Conservation (phyloP, 1,140 invertebrate genomes). For the Drosophila sproati region DNA sequence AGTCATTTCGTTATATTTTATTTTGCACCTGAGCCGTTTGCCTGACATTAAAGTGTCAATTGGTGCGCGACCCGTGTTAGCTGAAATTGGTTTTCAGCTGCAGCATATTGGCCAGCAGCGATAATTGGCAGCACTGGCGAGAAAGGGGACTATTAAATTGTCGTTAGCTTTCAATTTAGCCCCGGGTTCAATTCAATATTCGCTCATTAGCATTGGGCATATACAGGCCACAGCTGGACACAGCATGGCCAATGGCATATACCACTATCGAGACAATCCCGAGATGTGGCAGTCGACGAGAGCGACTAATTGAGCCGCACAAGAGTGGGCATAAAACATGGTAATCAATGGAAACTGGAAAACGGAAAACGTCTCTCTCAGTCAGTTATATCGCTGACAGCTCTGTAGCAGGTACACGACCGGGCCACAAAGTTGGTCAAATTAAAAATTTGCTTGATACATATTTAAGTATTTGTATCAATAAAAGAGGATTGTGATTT, state of each 20-base stretch:
- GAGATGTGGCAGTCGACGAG: not conserved
- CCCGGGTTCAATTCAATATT: constrained; percentile 39
- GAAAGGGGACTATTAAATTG: constrained; percentile 57
- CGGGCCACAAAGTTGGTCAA: constrained; percentile 11
- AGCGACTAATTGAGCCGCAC: constrained; percentile 42
- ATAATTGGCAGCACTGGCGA: constrained; percentile 25
- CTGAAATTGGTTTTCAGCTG: not conserved
- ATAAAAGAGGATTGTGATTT: not conserved
- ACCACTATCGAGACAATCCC: not conserved
- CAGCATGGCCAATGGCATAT: constrained; percentile 5
- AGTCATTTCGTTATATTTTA: not conserved
- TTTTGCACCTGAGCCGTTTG: not conserved
- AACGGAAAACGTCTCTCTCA: not conserved
- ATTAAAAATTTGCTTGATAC: not conserved
- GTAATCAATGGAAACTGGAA: constrained; percentile 10
- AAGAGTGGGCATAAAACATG: constrained; percentile 22
- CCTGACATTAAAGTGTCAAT: constrained; percentile 37
- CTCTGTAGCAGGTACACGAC: constrained; percentile 24
- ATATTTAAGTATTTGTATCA: not conserved
- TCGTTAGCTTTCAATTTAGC: constrained; percentile 74
- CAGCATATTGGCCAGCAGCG: constrained; percentile 28
- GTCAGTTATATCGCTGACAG: constrained; percentile 1
- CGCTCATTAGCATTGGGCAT: constrained; percentile 67
- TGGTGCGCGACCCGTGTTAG: not conserved
- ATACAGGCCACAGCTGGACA: constrained; percentile 37